A percentile compares a stretch with the other conserved stretches of the same genome.
Conservation (phyloP, 2,797 vertebrate species). For the Enteromius trimaculatus region DNA sequence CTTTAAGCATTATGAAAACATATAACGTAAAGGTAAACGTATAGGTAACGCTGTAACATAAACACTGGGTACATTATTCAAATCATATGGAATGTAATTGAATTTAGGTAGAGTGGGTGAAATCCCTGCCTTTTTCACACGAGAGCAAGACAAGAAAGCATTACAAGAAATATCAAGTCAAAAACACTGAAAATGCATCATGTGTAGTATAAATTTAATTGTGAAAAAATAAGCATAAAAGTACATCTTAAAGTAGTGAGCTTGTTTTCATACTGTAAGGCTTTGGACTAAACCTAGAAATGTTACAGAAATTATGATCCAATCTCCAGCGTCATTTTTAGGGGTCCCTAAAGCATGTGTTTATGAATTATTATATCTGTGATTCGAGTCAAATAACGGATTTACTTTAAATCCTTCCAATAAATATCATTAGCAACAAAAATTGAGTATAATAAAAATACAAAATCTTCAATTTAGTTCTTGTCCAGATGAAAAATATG, state of each 20-base stretch:
- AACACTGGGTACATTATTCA: background rate
- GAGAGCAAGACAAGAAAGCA: background rate
- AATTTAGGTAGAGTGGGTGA: slow-evolving; percentile 7
- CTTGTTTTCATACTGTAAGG: background rate
- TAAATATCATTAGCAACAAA: background rate
- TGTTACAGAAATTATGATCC: background rate
- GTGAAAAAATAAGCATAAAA: slow-evolving; percentile 12
- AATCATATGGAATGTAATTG: slow-evolving; percentile 40
- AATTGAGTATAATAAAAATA: background rate
- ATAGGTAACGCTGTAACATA: slow-evolving; percentile 2
- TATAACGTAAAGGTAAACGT: too few relatives aligned
- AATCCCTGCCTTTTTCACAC: slow-evolving; percentile 17
- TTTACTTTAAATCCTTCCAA: background rate
- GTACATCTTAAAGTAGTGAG: slow-evolving; percentile 7
- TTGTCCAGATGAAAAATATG: background rate
- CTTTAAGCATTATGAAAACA: background rate
- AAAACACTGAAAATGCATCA: background rate
- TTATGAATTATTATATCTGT: background rate
- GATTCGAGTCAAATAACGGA: background rate
- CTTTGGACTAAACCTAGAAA: background rate
- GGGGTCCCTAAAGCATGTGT: background rate
- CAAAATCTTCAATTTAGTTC: background rate
- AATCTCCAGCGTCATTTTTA: slow-evolving; percentile 13
- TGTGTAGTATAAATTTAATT: background rate
- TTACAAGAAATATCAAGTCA: background rate